Base-by-base conservation (phyloP, 1,140 invertebrate genomes). In the Cydia amplana region DNA sequence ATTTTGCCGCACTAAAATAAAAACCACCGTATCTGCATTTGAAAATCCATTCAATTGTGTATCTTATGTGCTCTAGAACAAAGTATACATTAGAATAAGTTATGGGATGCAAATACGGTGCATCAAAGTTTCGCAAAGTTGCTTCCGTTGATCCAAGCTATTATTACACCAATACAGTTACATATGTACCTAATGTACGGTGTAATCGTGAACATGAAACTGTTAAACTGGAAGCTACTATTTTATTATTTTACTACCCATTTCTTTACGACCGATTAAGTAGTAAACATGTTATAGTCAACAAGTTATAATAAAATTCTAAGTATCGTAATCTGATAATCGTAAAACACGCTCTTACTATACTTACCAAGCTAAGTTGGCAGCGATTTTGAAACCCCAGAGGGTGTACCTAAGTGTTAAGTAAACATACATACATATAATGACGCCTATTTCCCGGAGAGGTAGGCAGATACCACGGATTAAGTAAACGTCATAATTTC, bases 201-300 rank as follows among this genome's bases (percentile, higher is more conserved):
- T 70, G 32, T 70, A 70, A 70, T 43, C 65, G 7, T 43, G 18
- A 70, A 70, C 20, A 70, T 70, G 32, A 70, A 70, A 70, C 65
- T 70, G 32, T 70, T 70, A 40, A 70, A 70, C 65, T 70, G 65
- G 65, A 40, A 70, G 3, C 28, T 32, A 36, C 14, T 70, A 70
- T 70, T 70, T 43, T 70, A 43, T 70, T 18, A 70, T 36, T 70
- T 70, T 70, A 70, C 32, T 18, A n/a, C 65, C 65, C 28, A 70
- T 70, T 70, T 70, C 65, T 36, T 70, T 70, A 40, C 32, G 16
- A 36, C 36, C 16, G 65, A 70, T 70, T 70, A 70, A 70, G 9
- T 40, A 10, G 65, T 70, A 36, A 67, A 67, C 28, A 1, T 36
- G 28, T 36, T 70, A 70, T 60, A n/a, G 55, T 60, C 20, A 60